phyloP scores from a whole-genome alignment of 2,797 vertebrate species.

The Myotis pilosus region DNA sequence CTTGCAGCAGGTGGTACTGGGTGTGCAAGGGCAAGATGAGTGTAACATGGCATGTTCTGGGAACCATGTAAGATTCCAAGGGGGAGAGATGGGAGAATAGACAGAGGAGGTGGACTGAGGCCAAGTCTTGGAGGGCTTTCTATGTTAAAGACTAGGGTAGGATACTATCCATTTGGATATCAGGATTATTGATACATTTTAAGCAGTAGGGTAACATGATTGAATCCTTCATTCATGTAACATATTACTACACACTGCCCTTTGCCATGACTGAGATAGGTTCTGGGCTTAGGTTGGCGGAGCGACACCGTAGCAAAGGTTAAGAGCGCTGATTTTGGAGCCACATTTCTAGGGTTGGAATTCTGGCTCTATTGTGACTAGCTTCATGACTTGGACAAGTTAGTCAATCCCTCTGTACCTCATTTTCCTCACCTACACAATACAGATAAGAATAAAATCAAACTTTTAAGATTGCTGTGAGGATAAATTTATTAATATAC shows the following conservation, averaged over 20 bases:
- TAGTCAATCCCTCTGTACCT: not conserved
- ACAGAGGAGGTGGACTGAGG: not conserved
- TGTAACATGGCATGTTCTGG: not conserved
- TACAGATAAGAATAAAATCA: not conserved
- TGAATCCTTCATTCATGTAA: not conserved
- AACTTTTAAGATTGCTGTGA: not conserved
- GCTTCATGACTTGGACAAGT: not conserved
- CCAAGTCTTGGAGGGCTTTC: not conserved
- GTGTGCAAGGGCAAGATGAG: not conserved
- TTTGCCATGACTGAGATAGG: not conserved
- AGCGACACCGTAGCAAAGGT: not conserved
- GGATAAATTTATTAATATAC: not conserved
- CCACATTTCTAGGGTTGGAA: not conserved
- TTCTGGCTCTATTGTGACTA: not conserved
- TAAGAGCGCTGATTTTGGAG: not conserved
- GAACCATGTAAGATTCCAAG: not conserved
- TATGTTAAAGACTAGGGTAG: not conserved
- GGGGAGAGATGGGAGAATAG: not conserved
- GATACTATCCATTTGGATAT: not conserved
- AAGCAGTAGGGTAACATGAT: not conserved
- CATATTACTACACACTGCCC: not conserved
- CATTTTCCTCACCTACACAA: not conserved
- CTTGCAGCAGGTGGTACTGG: not conserved
- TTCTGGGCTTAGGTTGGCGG: not conserved
- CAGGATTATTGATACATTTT: not conserved